These are phyloP conservation scores for Bellardia pandia DNA, from an alignment of 2,888 invertebrate genomes.

Conservation along the genomic window DNA sequence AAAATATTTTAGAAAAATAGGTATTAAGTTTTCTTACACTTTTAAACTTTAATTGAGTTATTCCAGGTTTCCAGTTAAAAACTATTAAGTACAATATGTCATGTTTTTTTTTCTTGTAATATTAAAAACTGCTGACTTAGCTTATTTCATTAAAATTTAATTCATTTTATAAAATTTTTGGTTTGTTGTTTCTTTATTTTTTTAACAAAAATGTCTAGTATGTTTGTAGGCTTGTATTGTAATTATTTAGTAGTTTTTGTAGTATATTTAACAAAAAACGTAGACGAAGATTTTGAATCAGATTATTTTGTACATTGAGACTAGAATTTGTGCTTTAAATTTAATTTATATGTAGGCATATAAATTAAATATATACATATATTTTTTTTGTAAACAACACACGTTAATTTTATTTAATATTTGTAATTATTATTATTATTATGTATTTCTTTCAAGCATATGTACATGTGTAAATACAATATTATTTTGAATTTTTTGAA, in stretches of 20 bases:
- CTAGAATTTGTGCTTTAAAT: conserved; percentile 49
- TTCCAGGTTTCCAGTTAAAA: conserved; percentile 27
- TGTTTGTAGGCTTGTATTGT: background rate
- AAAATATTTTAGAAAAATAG: background rate
- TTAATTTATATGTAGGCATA: background rate
- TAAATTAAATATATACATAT: background rate
- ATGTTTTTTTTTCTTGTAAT: conserved; percentile 33
- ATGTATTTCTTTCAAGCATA: conserved; percentile 10
- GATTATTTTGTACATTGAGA: conserved; percentile 65
- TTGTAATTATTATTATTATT: conserved; percentile 19
- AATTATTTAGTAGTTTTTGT: background rate
- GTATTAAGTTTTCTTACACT: conserved; percentile 30
- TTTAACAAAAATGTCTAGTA: background rate
- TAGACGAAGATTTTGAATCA: conserved; percentile 50
- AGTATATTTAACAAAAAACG: conserved; percentile 24
- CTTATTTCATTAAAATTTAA: conserved; percentile 32
- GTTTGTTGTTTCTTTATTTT: background rate
- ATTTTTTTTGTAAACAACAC: background rate
- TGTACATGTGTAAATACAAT: background rate
- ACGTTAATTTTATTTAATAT: conserved; percentile 23
- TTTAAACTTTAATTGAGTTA: background rate
- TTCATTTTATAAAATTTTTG: background rate
- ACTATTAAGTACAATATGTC: conserved; percentile 48
- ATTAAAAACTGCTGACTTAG: conserved; percentile 34
- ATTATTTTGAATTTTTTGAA: conserved; percentile 25